Evolutionary conservation across 2,797 vertebrate species (phyloP), one percentile per base, ranked within the genome.

Genomic region (Silurus lanzhouensis): DNA sequence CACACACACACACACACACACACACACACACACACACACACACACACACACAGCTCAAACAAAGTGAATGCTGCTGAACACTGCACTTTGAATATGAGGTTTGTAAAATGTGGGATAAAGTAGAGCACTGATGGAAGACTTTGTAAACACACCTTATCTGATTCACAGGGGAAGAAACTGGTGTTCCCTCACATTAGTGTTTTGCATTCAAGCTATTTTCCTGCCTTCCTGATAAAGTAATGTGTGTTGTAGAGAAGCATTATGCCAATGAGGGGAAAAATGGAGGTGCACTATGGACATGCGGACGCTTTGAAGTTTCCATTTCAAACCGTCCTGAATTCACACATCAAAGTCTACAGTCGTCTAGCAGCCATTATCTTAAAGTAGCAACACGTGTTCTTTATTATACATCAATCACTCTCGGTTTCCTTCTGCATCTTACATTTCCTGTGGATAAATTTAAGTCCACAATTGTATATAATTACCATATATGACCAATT

Each of bases 281-380:
- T 87, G 89, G 91, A 93, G 91, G 93, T 90, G 92, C 90, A 89
- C 92, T 88, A 93, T 91, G 90, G 88, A 90, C 88, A 81, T 89
- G 87, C 55, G 83, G 90, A 31, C 83, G 87, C 93, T 95, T 90
- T 88, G 88, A 90, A 94, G 94, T 94, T 94, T 91, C 93, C 93
- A 94, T 95, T 94, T 87, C 87, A 89, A 83, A 93, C 89, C 52
- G 85, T 88, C 79, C 87, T 90, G 92, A 92, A 88, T 91, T 91
- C 88, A 82, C 31, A 93, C 94, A 94, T 95, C 94, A 95, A 89
- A 90, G 90, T 88, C 85, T 79, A 84, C 86, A 86, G 90, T 63
- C 87, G 90, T 92, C 88, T 92, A 89, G 87, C 93, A 92, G 90
- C 91, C 88, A 92, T 95, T 94, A 94, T 92, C 87, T 91, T 84